Percentiles rank a stretch among this genome's conserved stretches.
These are phyloP conservation scores for Anthrax anthrax DNA, from an alignment of 2,888 invertebrate genomes.

Conservation along the genomic window DNA sequence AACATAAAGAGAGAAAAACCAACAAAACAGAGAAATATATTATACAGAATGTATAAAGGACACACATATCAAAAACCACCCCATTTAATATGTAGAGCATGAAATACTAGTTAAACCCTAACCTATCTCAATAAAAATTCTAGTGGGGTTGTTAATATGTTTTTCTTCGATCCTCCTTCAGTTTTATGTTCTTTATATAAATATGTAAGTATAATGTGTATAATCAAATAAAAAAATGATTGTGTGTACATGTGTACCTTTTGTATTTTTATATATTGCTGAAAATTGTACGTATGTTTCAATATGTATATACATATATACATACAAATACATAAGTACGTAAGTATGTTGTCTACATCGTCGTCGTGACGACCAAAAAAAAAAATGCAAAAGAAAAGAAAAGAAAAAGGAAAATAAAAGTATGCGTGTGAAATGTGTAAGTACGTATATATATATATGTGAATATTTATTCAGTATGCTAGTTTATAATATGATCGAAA, in stretches of 20 bases:
- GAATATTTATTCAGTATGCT: background rate
- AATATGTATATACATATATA: no score
- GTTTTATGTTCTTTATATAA: background rate
- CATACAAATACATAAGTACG: no score
- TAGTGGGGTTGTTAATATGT: background rate
- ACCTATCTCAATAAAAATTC: background rate
- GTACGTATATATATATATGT: background rate
- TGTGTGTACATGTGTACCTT: no score
- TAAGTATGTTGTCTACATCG: background rate
- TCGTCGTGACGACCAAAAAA: background rate
- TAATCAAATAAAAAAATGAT: no score
- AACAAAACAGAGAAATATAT: no score
- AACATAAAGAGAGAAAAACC: no score
- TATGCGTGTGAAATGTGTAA: background rate
- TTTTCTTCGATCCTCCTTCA: background rate
- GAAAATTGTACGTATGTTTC: no score
- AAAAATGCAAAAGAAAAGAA: no score
- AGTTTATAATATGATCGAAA: background rate
- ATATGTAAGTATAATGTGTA: no score
- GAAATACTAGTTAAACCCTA: background rate
- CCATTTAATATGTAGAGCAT: background rate
- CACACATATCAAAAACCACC: background rate
- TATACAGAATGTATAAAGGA: no score
- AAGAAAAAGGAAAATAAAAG: background rate
- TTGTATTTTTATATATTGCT: no score